Conservation (phyloP, 2,797 vertebrate species). For the Sebastes goodei region DNA sequence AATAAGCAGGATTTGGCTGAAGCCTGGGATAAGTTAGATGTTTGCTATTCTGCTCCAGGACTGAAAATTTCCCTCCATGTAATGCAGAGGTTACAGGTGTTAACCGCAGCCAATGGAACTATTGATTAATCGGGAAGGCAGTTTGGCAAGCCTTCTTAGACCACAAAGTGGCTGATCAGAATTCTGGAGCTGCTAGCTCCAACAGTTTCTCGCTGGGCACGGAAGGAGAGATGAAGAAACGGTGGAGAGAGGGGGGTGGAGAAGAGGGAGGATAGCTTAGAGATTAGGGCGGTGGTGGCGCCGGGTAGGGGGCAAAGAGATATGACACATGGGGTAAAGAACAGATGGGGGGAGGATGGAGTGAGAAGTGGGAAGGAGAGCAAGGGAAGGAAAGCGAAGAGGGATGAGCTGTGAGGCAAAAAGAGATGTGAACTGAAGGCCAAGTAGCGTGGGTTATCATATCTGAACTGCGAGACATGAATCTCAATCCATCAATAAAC, state of each 20-base stretch:
- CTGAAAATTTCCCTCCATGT: conserved; percentile 73
- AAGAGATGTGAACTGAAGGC: conserved; percentile 71
- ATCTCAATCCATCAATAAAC: conserved; percentile 76
- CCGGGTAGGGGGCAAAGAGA: conserved; percentile 22
- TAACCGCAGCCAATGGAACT: conserved; percentile 76
- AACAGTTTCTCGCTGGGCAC: conserved; percentile 56
- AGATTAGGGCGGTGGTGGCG: conserved; percentile 30
- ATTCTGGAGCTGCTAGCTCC: conserved; percentile 73
- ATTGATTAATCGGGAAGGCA: conserved; percentile 81
- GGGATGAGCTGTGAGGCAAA: conserved; percentile 51
- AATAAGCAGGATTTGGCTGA: conserved; percentile 57
- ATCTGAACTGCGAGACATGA: conserved; percentile 69
- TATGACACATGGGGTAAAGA: conserved; percentile 62
- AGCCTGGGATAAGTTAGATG: conserved; percentile 61
- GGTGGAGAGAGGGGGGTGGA: conserved; percentile 17
- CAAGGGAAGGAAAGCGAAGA: not conserved
- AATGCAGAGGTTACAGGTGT: conserved; percentile 78
- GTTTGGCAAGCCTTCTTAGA: conserved; percentile 71
- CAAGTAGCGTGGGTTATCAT: conserved; percentile 67
- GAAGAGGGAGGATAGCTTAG: conserved; percentile 42
- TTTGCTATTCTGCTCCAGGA: conserved; percentile 77
- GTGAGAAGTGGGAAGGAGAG: conserved; percentile 46
- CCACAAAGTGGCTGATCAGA: conserved; percentile 83
- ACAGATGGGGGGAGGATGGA: conserved; percentile 60
- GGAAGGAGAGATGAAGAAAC: conserved; percentile 48